phyloP scores from a whole-genome alignment of 2,797 vertebrate species.

The Myripristis murdjan region DNA sequence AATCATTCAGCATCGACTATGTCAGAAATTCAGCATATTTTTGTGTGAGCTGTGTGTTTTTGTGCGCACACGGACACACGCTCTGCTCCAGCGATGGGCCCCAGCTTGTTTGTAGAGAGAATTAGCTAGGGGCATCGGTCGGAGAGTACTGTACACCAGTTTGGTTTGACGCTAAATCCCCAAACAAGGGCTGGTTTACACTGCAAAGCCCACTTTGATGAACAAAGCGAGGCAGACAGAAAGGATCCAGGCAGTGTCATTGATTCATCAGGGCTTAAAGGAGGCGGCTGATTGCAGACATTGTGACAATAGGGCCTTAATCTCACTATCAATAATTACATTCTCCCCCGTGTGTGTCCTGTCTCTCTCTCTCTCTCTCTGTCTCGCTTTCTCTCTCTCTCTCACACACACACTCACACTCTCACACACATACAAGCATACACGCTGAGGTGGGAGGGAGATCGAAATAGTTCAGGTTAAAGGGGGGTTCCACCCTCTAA shows the following conservation, averaged over 20 bases:
- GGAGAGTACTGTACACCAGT: conserved; percentile 58
- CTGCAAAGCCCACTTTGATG: conserved; percentile 80
- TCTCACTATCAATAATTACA: conserved; percentile 83
- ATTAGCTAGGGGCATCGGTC: conserved; percentile 72
- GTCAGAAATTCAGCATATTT: conserved; percentile 37
- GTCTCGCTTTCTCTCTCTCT: too few relatives aligned
- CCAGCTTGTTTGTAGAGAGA: conserved; percentile 72
- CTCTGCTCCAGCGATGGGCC: conserved; percentile 45
- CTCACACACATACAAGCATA: conserved; percentile 30
- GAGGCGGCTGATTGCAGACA: conserved; percentile 74
- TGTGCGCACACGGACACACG: conserved; percentile 13
- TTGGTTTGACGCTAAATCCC: conserved; percentile 74
- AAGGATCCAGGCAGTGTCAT: conserved; percentile 73
- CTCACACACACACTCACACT: not conserved
- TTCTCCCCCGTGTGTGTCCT: conserved; percentile 49
- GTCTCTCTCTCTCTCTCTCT: too few relatives aligned
- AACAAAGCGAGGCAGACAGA: conserved; percentile 71
- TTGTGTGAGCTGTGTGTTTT: conserved; percentile 22
- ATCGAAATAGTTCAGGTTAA: conserved; percentile 76
- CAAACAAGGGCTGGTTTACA: conserved; percentile 75
- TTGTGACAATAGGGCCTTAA: conserved; percentile 73
- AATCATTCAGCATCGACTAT: conserved; percentile 22
- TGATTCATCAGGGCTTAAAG: conserved; percentile 78
- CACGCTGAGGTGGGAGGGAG: conserved; percentile 39
- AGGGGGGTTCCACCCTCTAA: conserved; percentile 71